Evolutionary conservation across 2,888 invertebrate genomes (phyloP), one percentile per base, ranked within the genome.

Genomic region (Phorcus lineatus): DNA sequence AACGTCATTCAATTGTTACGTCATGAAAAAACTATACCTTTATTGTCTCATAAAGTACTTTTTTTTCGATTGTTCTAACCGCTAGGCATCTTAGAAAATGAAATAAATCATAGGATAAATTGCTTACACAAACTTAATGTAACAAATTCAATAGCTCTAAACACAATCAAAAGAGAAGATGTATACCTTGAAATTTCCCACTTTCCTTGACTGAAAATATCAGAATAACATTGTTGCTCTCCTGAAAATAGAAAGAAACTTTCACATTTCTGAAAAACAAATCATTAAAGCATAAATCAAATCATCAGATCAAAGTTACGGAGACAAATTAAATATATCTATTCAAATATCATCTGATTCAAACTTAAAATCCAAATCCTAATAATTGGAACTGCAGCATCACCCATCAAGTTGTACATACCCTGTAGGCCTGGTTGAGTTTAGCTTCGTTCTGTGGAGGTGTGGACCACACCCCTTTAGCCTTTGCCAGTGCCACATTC

Each of bases 191-290:
- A 91, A 95, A 95, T 85, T 97, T 97, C 62, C 98, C 99, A 94
- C 98, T 99, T 94, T 99, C 99, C 93, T 98, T 98, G 0, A 99
- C 99, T 79, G 99, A 99, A 94, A 98, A 99, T 91, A 99, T 96
- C 78, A 99, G 94, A 84, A 99, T 94, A 9, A 99, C 98, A 94
- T 99, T 99, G 90, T 97, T 95, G 47, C 97, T 96, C 92, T 98
- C 98, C 92, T 93, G 85, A 55, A 90, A 88, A 82, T 62, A 47
- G 13, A 47, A 1, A 13, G 11, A 47, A 47, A 11, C 4, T 11
- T 11, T 47, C 36, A 36, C 36, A 36, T 36, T 36, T 36, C 4
- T 47, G 7, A 47, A 47, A 47, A 47, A 36, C 22, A 24, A 28
- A 16, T 11, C 22, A 19, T 17, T 70, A 22, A 67, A 36, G 47